Base-by-base conservation (phyloP, 2,888 invertebrate genomes). In the Euzophera pinguis region DNA sequence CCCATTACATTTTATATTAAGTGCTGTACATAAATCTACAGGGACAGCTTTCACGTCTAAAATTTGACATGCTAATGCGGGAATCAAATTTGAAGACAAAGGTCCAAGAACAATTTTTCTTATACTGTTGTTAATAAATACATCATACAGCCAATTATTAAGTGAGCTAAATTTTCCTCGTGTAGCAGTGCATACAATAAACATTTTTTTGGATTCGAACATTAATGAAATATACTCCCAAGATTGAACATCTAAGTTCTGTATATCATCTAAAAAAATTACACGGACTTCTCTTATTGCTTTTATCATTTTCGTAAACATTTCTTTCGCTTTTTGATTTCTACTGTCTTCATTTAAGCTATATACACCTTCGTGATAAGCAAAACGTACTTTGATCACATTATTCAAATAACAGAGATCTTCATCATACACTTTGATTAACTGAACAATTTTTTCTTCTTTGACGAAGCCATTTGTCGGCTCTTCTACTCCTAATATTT, bases 51-150 rank as follows among this genome's bases (percentile, higher is more conserved):
- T 74, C 0, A 93, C 92, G 47, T 92, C 90, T 57, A 93, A 75
- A 64, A 93, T 86, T 75, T 93, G 92, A 60, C 93, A 93, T 27
- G 92, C 91, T 27, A 93, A 75, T 22, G 90, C 74, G 0, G 91
- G 76, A 42, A 92, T 77, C 72, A 81, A 81, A 1, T 70, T 60
- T 0, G 73, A 53, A 17, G 78, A 63, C 50, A 93, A 63, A 12
- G 90, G 84, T 0, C 72, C 72, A 49, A 93, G 64, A 3, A 79
- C 69, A 38, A 87, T 81, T 71, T 90, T 87, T 60, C 84, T 81
- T 43, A 91, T 73, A 49, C 68, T 77, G 52, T 69, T 71, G 51
- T 79, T 78, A 38, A 83, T 75, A 59, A 91, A 87, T 1, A 89
- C 75, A 56, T 69, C 73, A 62, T 88, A 91, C 12, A 90, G 75